phyloP scores from a whole-genome alignment of 2,797 vertebrate species.

The Menidia menidia region DNA sequence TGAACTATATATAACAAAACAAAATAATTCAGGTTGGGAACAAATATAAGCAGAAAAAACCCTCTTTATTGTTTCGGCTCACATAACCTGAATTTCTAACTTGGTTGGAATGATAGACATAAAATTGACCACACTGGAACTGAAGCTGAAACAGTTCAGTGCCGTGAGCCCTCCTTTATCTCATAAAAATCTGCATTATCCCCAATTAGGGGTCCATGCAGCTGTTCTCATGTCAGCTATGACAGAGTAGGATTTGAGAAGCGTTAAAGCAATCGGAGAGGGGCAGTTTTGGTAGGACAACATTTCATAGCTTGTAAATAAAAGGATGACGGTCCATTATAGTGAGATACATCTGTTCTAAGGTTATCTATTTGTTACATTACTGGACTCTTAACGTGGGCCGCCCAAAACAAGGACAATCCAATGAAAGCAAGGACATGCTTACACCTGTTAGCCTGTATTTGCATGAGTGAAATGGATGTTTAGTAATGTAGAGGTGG shows the following conservation, averaged over 20 bases:
- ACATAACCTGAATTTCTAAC: background rate
- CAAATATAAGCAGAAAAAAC: background rate
- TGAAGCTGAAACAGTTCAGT: slow-evolving; percentile 25
- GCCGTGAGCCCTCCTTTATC: slow-evolving; percentile 19
- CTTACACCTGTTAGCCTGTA: slow-evolving; percentile 16
- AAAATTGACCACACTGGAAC: background rate
- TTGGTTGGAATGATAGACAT: background rate
- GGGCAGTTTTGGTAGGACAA: slow-evolving; percentile 6
- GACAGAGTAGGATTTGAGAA: slow-evolving; percentile 25
- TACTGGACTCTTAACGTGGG: slow-evolving; percentile 32
- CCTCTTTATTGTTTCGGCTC: background rate
- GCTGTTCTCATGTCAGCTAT: slow-evolving; percentile 46
- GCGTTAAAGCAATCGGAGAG: slow-evolving; percentile 10
- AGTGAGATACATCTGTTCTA: slow-evolving; percentile 52
- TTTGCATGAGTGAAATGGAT: slow-evolving; percentile 31
- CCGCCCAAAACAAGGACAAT: slow-evolving; percentile 4
- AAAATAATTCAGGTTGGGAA: background rate
- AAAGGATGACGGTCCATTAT: slow-evolving; percentile 61
- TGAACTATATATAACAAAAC: background rate
- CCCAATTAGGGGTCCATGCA: slow-evolving; percentile 49
- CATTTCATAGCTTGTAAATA: slow-evolving; percentile 40
- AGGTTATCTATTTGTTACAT: slow-evolving; percentile 64
- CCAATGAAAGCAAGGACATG: slow-evolving; percentile 5
- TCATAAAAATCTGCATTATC: slow-evolving; percentile 38
- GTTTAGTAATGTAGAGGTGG: slow-evolving; percentile 11